Evolutionary conservation across 2,113 vertebrate genomes (phyloP), one percentile per base, ranked within the genome.

Genomic region (Danio rerio): DNA sequence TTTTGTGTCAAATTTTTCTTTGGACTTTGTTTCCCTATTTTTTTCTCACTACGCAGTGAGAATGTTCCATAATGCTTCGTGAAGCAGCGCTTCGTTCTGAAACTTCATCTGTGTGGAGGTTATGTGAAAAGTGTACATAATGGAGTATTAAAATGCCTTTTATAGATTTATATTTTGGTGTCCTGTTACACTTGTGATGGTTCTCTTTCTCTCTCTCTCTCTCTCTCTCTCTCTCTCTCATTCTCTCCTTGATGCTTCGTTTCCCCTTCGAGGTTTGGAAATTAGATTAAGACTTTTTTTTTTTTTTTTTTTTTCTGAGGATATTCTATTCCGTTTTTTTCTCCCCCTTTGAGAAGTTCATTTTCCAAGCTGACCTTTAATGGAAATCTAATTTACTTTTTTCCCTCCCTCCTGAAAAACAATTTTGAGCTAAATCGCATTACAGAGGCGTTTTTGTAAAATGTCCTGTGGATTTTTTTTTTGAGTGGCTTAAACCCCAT

Each of bases 61-160:
- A n/a, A n/a, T 88, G 88, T 90, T 92, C 90, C 87, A 88, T 89
- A 90, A 90, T 90, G 90, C 87, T 88, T 87, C 85, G 62, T 88
- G 92, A 93, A 93, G 93, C 91, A 69, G 92, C 73, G 91, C 92
- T 92, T 93, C 90, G 56, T 87, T 90, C 85, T 88, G 91, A 91
- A 92, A 89, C 88, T 90, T 92, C 86, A 88, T 88, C 87, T 88
- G 43, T 68, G 74, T 71, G 87, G 91, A 93, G 94, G 90, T 89
- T 94, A 92, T 97, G 95, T 96, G 95, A 95, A 96, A 96, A 95
- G 89, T 97, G 96, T 97, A 97, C 94, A 97, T 97, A 96, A 92
- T 95, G 93, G 94, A 93, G 93, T 93, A 92, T 92, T 93, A 94
- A 94, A 93, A 93, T 90, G 91, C 90, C 90, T 92, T 94, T 94